phyloP scores from a whole-genome alignment of 2,888 invertebrate genomes.

The Didymodactylos carnosus region DNA sequence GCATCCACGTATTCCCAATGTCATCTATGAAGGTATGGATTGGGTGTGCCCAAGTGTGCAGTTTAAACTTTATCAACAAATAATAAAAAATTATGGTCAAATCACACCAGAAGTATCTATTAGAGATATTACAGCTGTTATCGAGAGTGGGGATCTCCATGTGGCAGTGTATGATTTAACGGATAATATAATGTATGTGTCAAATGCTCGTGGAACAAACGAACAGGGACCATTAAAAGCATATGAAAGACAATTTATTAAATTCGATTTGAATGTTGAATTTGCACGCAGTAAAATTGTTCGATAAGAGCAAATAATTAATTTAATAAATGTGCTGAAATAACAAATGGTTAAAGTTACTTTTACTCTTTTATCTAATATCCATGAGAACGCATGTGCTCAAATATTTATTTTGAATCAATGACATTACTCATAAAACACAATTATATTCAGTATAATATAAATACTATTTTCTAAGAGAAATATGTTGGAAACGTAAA shows the following conservation, averaged over 20 bases:
- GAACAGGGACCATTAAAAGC: conserved; percentile 11
- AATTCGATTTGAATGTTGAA: neutral
- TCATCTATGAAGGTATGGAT: conserved; percentile 12
- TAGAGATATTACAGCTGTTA: conserved; percentile 3
- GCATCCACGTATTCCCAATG: conserved; percentile 13
- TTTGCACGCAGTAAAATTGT: too few relatives aligned
- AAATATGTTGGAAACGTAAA: too few relatives aligned
- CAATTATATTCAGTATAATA: too few relatives aligned
- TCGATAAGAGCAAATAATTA: too few relatives aligned
- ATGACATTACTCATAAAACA: too few relatives aligned
- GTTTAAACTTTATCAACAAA: neutral
- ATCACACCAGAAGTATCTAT: conserved; percentile 9
- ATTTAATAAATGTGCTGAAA: too few relatives aligned
- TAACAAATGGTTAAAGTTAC: too few relatives aligned
- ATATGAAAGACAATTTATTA: conserved; percentile 4
- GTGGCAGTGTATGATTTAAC: conserved; percentile 12
- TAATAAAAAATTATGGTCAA: conserved; percentile 6
- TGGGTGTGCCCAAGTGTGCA: conserved; percentile 7
- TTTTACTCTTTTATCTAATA: too few relatives aligned
- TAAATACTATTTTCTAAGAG: too few relatives aligned
- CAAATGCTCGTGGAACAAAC: conserved; percentile 7
- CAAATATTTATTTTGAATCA: too few relatives aligned
- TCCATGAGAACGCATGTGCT: too few relatives aligned
- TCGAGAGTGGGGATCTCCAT: conserved; percentile 6
- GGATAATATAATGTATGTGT: conserved; percentile 8